These are phyloP conservation scores for Drosophila picticornis DNA, from an alignment of 2,888 invertebrate genomes.

Conservation along the genomic window DNA sequence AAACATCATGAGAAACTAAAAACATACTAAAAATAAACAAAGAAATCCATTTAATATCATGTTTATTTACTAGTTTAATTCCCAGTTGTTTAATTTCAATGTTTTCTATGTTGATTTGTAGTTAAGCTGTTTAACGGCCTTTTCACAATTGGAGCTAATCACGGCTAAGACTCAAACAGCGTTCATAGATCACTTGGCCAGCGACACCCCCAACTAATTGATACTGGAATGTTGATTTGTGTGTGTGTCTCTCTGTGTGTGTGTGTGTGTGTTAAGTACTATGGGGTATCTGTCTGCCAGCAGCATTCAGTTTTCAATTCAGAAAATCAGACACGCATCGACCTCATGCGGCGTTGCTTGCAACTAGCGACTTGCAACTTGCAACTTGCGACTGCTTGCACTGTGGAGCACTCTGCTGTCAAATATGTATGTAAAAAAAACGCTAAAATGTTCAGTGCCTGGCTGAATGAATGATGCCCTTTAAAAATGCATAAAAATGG, in stretches of 20 bases:
- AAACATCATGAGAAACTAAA: background rate
- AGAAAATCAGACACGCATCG: constrained; percentile 8
- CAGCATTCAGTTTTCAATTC: constrained; percentile 24
- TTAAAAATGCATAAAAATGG: background rate
- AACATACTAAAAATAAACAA: background rate
- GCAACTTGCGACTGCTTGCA: constrained; percentile 1
- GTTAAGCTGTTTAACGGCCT: background rate
- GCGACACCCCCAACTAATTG: constrained; percentile 20
- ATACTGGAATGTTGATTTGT: constrained; percentile 35
- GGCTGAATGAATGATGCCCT: background rate
- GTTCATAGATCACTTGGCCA: constrained; percentile 43
- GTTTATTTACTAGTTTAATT: background rate
- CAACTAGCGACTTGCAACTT: background rate
- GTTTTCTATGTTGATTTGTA: background rate
- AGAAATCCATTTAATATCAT: background rate
- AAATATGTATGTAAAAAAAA: background rate
- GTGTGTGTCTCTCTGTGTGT: constrained; percentile 20
- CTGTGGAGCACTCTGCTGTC: constrained; percentile 13
- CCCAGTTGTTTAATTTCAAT: background rate
- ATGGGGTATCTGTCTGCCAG: constrained; percentile 19
- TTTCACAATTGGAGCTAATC: constrained; percentile 73
- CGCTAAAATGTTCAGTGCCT: background rate
- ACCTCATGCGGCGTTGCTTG: constrained; percentile 43
- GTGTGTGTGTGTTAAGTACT: constrained; percentile 11
- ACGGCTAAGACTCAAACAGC: constrained; percentile 70